phyloP scores from a whole-genome alignment of 2,113 vertebrate genomes.

The Myiozetetes cayanensis region DNA sequence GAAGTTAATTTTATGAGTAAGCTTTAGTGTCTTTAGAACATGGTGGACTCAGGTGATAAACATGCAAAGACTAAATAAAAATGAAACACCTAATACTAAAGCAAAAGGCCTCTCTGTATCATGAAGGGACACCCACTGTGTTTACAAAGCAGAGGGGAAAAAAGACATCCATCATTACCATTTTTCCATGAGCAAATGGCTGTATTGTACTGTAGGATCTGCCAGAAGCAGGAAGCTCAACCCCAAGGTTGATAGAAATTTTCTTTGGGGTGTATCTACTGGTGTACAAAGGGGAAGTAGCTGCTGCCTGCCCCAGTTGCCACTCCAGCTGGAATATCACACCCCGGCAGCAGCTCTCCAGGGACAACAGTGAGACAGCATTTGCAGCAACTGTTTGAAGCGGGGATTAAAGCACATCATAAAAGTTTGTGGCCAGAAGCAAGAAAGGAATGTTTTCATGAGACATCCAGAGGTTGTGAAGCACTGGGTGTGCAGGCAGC shows the following conservation, averaged over 20 bases:
- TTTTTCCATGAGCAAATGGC: not conserved
- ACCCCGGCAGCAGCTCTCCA: not conserved
- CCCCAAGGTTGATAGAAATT: not conserved
- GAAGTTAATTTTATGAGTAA: not conserved
- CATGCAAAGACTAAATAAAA: not conserved
- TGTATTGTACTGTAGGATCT: not conserved
- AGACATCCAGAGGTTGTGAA: constrained; percentile 2
- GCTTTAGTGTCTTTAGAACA: not conserved
- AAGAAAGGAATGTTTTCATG: constrained; percentile 58
- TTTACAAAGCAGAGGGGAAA: not conserved
- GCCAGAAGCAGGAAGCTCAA: not conserved
- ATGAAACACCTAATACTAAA: not conserved
- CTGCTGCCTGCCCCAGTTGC: not conserved
- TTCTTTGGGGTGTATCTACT: not conserved
- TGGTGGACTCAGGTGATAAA: not conserved
- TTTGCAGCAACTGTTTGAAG: constrained; percentile 53
- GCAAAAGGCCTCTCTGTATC: not conserved
- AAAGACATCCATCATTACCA: not conserved
- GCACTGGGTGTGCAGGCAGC: constrained; percentile 25
- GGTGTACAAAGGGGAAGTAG: not conserved
- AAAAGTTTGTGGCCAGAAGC: constrained; percentile 47
- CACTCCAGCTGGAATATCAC: constrained; percentile 28
- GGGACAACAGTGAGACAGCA: constrained; percentile 2
- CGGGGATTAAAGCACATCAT: constrained; percentile 33
- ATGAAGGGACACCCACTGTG: not conserved